Conservation (phyloP, 2,797 vertebrate genomes). For the Cuculus canorus region DNA sequence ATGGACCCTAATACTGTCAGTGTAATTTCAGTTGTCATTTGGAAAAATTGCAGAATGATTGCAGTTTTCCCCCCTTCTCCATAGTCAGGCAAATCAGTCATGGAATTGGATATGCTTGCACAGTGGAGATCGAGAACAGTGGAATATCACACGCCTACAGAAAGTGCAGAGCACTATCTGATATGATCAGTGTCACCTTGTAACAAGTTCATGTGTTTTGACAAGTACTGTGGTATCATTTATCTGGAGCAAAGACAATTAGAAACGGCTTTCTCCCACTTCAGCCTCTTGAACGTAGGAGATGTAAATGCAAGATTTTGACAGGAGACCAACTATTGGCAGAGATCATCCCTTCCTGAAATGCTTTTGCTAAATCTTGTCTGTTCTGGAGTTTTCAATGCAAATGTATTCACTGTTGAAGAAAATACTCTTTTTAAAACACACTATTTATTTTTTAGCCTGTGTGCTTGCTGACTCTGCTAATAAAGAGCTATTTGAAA, state of each 20-base stretch:
- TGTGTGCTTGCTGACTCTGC: background rate
- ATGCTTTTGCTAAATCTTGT: background rate
- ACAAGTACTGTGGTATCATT: accelerated
- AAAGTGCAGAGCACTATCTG: background rate
- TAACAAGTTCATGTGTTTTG: background rate
- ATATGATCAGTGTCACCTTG: background rate
- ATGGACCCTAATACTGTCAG: background rate
- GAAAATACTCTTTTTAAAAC: background rate
- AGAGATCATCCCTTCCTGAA: background rate
- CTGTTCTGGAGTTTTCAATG: background rate
- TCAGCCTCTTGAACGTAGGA: background rate
- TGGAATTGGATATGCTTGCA: background rate
- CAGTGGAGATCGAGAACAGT: background rate
- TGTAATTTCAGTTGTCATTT: background rate
- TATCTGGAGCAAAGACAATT: background rate
- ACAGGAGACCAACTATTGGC: background rate
- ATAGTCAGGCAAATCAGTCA: background rate
- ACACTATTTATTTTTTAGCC: background rate
- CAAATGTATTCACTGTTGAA: background rate
- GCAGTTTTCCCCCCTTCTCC: background rate
- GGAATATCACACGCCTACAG: background rate
- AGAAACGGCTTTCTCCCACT: background rate
- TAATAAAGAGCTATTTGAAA: background rate
- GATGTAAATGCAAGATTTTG: background rate
- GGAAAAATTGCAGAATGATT: background rate